phyloP scores from a whole-genome alignment of 2,888 invertebrate species.

The Odontocolon sp. region DNA sequence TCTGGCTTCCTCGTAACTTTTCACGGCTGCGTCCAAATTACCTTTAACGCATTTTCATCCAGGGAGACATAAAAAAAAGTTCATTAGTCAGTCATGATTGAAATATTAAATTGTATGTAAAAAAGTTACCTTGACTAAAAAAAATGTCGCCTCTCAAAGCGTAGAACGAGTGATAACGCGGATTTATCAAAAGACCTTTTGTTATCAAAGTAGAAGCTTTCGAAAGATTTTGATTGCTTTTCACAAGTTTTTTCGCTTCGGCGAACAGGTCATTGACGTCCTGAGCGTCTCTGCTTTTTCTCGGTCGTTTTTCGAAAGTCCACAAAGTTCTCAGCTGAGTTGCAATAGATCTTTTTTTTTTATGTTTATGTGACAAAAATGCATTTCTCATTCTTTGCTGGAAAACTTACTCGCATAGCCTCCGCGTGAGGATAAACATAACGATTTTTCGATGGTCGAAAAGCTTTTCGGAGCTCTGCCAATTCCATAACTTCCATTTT shows the following conservation, averaged over 20 bases:
- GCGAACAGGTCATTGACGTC: conserved; percentile 36
- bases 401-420: conserved; percentile 50
- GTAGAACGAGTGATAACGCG: conserved; percentile 59
- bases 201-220: conserved; percentile 39
- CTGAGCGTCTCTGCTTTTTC: conserved; percentile 35
- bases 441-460: conserved; percentile 53
- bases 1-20: conserved; percentile 61
- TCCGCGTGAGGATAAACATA: conserved; percentile 51
- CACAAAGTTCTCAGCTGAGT: conserved; percentile 42
- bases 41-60: too few species aligned
- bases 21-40: conserved; percentile 59
- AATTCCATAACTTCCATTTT: conserved; percentile 60
- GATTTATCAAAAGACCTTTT: conserved; percentile 61
- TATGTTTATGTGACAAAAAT: neutral
- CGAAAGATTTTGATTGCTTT: conserved; percentile 15
- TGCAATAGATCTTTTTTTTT: neutral
- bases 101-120: too few species aligned
- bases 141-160: conserved; percentile 62
- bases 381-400: neutral
- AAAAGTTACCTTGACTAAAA: conserved; percentile 56
- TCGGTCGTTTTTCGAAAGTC: conserved; percentile 31
- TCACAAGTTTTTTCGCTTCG: conserved; percentile 30
- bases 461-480: conserved; percentile 51
- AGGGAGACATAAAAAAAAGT: too few species aligned
- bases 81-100: too few species aligned